phyloP scores from a whole-genome alignment of 2,888 invertebrate species.

The Trilocha varians region DNA sequence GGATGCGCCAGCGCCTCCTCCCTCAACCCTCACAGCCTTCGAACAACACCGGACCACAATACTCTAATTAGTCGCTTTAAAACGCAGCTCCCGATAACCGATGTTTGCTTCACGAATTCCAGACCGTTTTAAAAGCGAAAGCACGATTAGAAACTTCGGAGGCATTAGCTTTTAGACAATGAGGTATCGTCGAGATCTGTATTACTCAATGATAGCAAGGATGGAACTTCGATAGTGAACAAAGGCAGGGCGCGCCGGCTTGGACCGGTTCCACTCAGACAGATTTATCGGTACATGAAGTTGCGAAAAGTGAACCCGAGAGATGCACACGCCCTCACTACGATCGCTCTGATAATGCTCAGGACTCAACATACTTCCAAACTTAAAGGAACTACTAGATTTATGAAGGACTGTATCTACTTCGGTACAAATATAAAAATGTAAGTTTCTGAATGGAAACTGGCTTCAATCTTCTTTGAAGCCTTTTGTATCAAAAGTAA shows the following conservation, averaged over 20 bases:
- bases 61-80: constrained; percentile 33
- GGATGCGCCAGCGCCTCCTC: constrained; percentile 14
- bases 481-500: too few relatives aligned
- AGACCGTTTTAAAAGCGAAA: constrained; percentile 1
- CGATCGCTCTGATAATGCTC: background rate
- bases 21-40: constrained; percentile 22
- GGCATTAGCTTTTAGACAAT: constrained; percentile 9
- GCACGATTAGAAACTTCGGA: constrained; percentile 9
- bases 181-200: constrained; percentile 8
- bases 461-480: too few relatives aligned
- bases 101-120: background rate
- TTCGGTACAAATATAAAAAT: too few relatives aligned
- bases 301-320: constrained; percentile 5
- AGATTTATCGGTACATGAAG: constrained; percentile 8
- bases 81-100: constrained; percentile 10
- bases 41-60: constrained; percentile 25
- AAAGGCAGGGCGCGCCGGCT: constrained; percentile 15
- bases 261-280: constrained; percentile 11
- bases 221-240: constrained; percentile 16
- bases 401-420: too few relatives aligned
- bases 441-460: too few relatives aligned
- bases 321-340: background rate
- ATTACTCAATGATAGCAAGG: constrained; percentile 16
- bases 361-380: too few relatives aligned
- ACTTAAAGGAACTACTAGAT: too few relatives aligned